Conservation (phyloP, 2,888 invertebrate genomes). For the Metopia argyrocephala region DNA sequence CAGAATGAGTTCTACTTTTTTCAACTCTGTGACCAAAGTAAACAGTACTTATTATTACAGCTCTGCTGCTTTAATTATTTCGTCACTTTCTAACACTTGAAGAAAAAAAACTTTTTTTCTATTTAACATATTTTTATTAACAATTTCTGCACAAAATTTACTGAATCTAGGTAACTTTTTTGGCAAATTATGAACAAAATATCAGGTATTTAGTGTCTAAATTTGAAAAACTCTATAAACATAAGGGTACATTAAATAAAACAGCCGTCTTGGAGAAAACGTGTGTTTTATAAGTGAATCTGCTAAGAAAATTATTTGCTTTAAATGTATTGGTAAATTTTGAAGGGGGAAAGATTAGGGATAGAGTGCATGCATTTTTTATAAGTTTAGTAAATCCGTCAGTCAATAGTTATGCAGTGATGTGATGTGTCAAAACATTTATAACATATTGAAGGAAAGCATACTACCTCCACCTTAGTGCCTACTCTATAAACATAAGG, state of each 20-base stretch:
- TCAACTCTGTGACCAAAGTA: neutral
- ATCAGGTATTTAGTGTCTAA: neutral
- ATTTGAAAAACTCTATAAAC: neutral
- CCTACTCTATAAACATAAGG: neutral
- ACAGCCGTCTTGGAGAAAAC: constrained; percentile 18
- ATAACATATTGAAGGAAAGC: constrained; percentile 33
- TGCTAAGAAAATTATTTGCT: constrained; percentile 31
- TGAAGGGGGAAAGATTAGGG: constrained; percentile 26
- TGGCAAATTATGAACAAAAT: neutral
- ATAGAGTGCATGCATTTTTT: constrained; percentile 36
- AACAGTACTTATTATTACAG: neutral
- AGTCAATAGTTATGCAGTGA: constrained; percentile 37
- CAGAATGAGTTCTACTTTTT: neutral
- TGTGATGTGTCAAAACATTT: constrained; percentile 42
- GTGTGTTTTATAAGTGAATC: constrained; percentile 53
- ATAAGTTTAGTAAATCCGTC: constrained; percentile 35
- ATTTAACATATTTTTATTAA: constrained; percentile 44
- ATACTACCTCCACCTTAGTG: constrained; percentile 9
- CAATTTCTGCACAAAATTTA: constrained; percentile 50
- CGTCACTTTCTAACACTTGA: constrained; percentile 34
- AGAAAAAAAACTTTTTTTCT: constrained; percentile 41
- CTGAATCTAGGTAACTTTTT: constrained; percentile 49
- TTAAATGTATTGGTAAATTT: constrained; percentile 32
- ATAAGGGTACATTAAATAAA: neutral
- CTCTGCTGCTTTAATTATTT: neutral